Evolutionary conservation across 2,113 vertebrate species (phyloP).

Genomic region (Chionomys nivalis): DNA sequence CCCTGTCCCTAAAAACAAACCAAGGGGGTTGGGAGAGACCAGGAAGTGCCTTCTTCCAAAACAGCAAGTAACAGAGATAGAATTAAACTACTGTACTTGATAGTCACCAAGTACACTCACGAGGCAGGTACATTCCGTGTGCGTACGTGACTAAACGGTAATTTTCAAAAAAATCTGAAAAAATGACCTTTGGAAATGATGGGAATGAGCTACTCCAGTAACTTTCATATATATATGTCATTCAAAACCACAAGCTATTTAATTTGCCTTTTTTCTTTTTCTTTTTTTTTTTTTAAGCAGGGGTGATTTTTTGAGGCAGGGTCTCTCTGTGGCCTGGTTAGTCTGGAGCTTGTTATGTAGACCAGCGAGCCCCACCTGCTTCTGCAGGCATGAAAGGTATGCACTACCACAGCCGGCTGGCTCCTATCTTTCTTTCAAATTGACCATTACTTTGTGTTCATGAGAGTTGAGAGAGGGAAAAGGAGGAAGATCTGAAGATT

Average conservation of each 20-base stretch:
- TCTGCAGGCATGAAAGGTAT: not conserved
- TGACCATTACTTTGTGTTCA: not conserved
- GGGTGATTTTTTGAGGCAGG: not conserved
- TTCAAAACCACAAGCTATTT: not conserved
- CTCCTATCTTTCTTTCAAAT: not conserved
- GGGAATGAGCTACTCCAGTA: not conserved
- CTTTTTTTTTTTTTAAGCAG: not conserved
- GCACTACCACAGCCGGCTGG: not conserved
- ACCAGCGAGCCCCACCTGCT: not conserved
- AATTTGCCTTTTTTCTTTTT: not conserved
- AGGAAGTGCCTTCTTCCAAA: conserved; percentile 46
- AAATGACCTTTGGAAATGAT: conserved; percentile 34
- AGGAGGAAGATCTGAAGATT: not conserved
- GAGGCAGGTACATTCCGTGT: conserved; percentile 36
- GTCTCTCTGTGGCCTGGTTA: not conserved
- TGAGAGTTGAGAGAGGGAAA: not conserved
- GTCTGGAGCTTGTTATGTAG: not conserved
- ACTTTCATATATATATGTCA: not conserved
- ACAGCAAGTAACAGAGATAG: not conserved
- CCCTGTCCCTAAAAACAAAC: not conserved
- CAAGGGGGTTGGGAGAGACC: not conserved
- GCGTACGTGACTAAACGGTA: not conserved
- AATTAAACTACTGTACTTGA: not conserved
- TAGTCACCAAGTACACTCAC: not conserved
- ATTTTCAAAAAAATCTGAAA: conserved; percentile 9